phyloP scores from a whole-genome alignment of 1,140 invertebrate species.

The Sycobia sp. region DNA sequence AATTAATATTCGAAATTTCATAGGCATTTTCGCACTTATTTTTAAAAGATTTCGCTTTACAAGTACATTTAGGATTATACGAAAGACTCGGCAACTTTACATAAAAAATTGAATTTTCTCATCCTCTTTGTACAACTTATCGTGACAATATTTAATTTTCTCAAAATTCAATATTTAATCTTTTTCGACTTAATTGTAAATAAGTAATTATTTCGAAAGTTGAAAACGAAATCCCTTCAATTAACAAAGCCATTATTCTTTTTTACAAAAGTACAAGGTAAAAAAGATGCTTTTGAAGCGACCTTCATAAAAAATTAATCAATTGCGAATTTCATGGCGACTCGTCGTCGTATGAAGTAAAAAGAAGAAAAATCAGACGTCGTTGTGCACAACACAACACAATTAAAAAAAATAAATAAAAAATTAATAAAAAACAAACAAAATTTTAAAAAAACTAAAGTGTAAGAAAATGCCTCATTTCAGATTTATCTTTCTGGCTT shows the following conservation, averaged over 20 bases:
- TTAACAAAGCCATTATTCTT: too few relatives aligned
- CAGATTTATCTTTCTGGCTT: not conserved
- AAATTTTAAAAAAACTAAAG: not conserved
- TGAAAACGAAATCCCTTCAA: too few relatives aligned
- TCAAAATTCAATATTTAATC: too few relatives aligned
- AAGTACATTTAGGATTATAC: constrained; percentile 27
- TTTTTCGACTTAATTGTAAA: too few relatives aligned
- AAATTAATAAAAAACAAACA: too few relatives aligned
- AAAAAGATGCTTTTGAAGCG: too few relatives aligned
- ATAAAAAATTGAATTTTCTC: constrained; percentile 33
- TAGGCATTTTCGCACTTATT: constrained; percentile 12
- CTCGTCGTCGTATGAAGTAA: not conserved
- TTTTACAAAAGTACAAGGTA: too few relatives aligned
- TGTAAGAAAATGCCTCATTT: constrained; percentile 8
- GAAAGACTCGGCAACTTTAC: constrained; percentile 31
- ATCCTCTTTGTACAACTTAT: constrained; percentile 29
- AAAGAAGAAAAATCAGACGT: not conserved
- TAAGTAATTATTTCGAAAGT: too few relatives aligned
- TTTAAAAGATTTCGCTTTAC: constrained; percentile 21
- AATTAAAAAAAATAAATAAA: constrained; percentile 10
- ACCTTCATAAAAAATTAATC: too few relatives aligned
- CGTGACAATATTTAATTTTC: constrained; percentile 10
- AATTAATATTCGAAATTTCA: constrained; percentile 30
- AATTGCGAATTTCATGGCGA: constrained; percentile 11
- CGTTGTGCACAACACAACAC: not conserved